These are phyloP conservation scores for Ophioninae sp. DNA, from an alignment of 2,888 invertebrate genomes.

Conservation along the genomic window DNA sequence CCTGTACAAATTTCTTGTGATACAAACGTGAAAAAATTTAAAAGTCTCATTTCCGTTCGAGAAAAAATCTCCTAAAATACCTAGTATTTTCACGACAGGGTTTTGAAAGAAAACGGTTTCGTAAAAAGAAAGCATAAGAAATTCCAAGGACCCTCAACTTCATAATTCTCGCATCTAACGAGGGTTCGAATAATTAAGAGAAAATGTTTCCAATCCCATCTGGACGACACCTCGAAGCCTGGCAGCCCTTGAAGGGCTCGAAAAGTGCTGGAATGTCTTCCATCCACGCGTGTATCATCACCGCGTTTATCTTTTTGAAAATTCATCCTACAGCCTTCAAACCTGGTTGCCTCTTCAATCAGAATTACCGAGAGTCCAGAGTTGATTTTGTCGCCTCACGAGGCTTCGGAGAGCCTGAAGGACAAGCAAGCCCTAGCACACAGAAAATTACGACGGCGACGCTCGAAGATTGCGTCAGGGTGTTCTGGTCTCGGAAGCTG, in stretches of 20 bases:
- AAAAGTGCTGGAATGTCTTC: slow-evolving; percentile 12
- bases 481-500: slow-evolving; percentile 29
- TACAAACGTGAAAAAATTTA: too few species aligned
- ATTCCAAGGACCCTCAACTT: neutral
- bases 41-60: too few species aligned
- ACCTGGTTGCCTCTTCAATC: slow-evolving; percentile 28
- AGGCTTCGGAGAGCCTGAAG: slow-evolving; percentile 30
- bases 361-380: slow-evolving; percentile 32
- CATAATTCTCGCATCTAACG: too few species aligned
- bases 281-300: neutral
- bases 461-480: slow-evolving; percentile 39
- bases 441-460: slow-evolving; percentile 38
- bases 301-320: neutral
- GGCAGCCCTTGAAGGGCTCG: neutral
- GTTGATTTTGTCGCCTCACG: slow-evolving; percentile 39
- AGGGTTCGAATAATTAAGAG: neutral
- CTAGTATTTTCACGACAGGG: too few species aligned
- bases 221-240: neutral
- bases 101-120: too few species aligned
- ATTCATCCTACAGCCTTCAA: slow-evolving; percentile 11
- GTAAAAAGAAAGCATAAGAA: too few species aligned
- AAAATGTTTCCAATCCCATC: neutral
- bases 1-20: too few species aligned
- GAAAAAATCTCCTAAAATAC: too few species aligned
- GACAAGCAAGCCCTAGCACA: neutral